Evolutionary conservation across 53 echinoderm and acorn worm genomes (phyloP).

Genomic region (Stichopus horrens): DNA sequence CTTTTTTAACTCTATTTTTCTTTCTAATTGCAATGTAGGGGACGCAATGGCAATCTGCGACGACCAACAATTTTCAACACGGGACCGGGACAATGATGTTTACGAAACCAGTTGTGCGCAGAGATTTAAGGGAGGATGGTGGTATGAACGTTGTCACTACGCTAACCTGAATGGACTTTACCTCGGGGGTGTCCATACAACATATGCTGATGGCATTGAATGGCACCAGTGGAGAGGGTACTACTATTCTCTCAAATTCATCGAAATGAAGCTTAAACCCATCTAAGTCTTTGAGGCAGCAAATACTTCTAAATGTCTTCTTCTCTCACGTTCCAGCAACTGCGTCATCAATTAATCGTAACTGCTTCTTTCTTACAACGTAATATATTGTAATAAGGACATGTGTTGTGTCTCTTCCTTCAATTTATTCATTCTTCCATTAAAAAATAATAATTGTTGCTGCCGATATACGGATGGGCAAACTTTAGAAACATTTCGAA

Average conservation of each 20-base stretch:
- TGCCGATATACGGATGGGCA: too few relatives aligned
- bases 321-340: too few relatives aligned
- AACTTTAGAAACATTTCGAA: too few relatives aligned
- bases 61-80: neutral
- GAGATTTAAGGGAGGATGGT: slow-evolving; percentile 45
- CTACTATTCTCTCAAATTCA: slow-evolving; percentile 43
- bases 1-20: too few relatives aligned
- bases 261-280: slow-evolving; percentile 51
- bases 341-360: too few relatives aligned
- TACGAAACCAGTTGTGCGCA: neutral
- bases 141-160: slow-evolving; percentile 22
- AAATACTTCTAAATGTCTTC: too few relatives aligned
- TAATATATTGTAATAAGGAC: too few relatives aligned
- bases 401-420: too few relatives aligned
- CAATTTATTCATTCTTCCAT: too few relatives aligned
- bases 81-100: slow-evolving; percentile 40
- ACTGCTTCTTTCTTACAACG: too few relatives aligned
- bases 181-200: slow-evolving; percentile 18
- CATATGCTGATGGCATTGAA: slow-evolving; percentile 48
- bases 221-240: slow-evolving; percentile 46
- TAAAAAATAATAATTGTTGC: too few relatives aligned
- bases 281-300: neutral
- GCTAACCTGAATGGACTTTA: slow-evolving; percentile 49
- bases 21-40: neutral
- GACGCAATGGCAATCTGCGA: neutral